Base-by-base conservation (phyloP, 2,888 invertebrate species). In the Quadroppia sp. region DNA sequence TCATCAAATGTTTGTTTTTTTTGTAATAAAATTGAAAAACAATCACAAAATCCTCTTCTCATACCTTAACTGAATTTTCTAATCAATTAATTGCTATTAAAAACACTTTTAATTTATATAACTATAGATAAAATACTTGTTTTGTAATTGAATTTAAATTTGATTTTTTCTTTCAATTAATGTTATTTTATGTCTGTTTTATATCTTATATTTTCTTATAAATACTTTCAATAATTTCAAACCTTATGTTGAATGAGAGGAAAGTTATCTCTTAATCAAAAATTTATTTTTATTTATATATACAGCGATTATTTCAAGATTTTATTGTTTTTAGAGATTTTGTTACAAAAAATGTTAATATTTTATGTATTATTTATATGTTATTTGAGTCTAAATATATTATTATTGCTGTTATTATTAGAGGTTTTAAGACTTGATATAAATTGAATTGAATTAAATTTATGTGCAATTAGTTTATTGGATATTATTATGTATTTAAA, bases 1-100 rank as follows among this genome's bases (percentile, higher is more conserved):
- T 53, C n/a, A 53, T 53, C n/a, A n/a, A 50, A 53, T 45, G 2
- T 45, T 45, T 45, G n/a, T n/a, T n/a, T n/a, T n/a, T n/a, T n/a
- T n/a, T n/a, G n/a, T n/a, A n/a, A n/a, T n/a, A n/a, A n/a, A n/a
- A 45, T 45, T 45, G 15, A 15, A 45, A 45, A 45, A 45, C 45
- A 45, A 45, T 45, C 45, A 45, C 15, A 45, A 45, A 36, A 7
- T 36, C 36, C 36, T 36, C n/a, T n/a, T n/a, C n/a, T n/a, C n/a
- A n/a, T n/a, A n/a, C n/a, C n/a, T n/a, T n/a, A n/a, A n/a, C n/a
- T n/a, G n/a, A n/a, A n/a, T n/a, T n/a, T n/a, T n/a, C n/a, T n/a
- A n/a, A n/a, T n/a, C n/a, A n/a, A n/a, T n/a, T n/a, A n/a, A n/a
- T n/a, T n/a, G n/a, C n/a, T n/a, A n/a, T n/a, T n/a, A n/a, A n/a